phyloP scores from a whole-genome alignment of 2,113 vertebrate species.

The Ailuropoda melanoleuca region DNA sequence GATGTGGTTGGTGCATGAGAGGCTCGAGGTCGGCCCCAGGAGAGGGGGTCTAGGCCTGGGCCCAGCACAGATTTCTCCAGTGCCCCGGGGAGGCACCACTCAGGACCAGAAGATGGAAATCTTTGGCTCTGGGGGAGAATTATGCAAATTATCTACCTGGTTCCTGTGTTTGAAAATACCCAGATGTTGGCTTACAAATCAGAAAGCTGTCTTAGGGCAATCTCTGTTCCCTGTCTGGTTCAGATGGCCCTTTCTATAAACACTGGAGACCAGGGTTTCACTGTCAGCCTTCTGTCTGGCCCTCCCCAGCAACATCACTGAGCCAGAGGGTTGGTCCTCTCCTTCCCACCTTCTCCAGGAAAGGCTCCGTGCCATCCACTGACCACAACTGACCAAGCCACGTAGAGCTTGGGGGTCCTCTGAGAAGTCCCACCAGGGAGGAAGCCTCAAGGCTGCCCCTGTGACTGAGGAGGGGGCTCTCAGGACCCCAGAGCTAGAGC shows the following conservation, averaged over 20 bases:
- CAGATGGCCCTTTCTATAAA: neutral
- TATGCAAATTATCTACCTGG: neutral
- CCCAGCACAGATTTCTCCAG: neutral
- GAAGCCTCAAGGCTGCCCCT: neutral
- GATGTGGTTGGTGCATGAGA: neutral
- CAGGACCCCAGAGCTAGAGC: neutral
- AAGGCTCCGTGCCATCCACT: no score
- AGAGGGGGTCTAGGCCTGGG: neutral
- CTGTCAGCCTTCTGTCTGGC: neutral
- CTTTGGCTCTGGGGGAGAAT: neutral
- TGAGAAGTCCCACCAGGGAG: neutral
- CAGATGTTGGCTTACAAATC: neutral
- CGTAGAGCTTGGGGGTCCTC: neutral
- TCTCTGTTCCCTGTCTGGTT: neutral
- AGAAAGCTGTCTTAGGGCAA: neutral
- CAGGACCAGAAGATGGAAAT: neutral
- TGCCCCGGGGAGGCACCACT: neutral
- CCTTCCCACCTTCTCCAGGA: neutral
- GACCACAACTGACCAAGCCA: neutral
- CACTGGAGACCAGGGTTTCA: neutral
- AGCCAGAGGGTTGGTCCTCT: neutral
- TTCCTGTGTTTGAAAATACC: constrained; percentile 16
- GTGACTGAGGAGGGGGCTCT: neutral
- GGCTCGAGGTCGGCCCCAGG: neutral
- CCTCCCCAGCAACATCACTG: neutral